These are phyloP conservation scores for Equus quagga DNA, from an alignment of 2,113 vertebrate species.

Conservation along the genomic window DNA sequence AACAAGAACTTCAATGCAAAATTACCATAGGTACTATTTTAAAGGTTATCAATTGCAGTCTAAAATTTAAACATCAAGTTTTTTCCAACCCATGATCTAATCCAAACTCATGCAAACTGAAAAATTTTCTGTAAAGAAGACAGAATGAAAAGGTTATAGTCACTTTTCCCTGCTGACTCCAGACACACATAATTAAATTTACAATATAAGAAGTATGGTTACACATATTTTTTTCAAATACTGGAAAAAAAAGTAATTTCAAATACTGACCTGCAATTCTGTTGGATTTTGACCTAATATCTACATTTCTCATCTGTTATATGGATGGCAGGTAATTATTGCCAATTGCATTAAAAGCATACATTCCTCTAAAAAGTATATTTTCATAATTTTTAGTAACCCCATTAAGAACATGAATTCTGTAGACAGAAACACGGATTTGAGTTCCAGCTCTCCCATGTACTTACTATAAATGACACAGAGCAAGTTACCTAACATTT, in stretches of 20 bases:
- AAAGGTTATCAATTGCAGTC: not conserved
- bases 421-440: not conserved
- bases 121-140: conserved; percentile 47
- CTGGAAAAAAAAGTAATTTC: not conserved
- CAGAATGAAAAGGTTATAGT: conserved; percentile 11
- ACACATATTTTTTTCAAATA: conserved; percentile 54
- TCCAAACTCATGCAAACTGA: conserved; percentile 7
- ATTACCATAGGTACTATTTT: conserved; percentile 14
- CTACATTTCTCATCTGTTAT: conserved; percentile 17
- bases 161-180: conserved; percentile 3
- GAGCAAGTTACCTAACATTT: not conserved
- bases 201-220: not conserved
- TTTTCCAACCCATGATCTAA: not conserved
- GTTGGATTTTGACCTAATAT: conserved; percentile 22
- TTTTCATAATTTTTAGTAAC: conserved; percentile 28
- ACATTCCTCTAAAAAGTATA: not conserved
- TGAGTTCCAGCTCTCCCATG: not conserved
- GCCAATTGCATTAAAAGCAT: not conserved
- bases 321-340: not conserved
- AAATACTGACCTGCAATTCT: not conserved
- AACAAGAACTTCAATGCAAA: conserved; percentile 46
- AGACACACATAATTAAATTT: conserved; percentile 46
- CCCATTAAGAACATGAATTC: not conserved
- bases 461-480: not conserved
- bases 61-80: conserved; percentile 26